These are phyloP conservation scores for Erethizon dorsatum DNA, from an alignment of 2,797 vertebrate genomes.

Conservation along the genomic window DNA sequence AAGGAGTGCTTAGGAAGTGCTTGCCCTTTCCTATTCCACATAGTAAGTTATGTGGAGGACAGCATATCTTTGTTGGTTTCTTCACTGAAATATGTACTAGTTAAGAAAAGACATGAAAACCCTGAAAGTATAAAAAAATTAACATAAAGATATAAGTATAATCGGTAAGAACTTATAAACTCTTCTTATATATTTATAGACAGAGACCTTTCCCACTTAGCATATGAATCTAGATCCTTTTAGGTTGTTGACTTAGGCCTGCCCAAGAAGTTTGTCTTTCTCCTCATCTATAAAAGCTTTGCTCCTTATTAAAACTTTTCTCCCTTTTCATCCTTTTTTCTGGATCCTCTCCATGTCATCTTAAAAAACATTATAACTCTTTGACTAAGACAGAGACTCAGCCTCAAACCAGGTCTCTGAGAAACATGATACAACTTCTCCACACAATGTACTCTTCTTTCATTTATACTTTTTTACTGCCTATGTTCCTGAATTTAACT, in stretches of 20 bases:
- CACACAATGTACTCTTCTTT: background rate
- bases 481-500: constrained; percentile 26
- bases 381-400: constrained; percentile 11
- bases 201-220: background rate
- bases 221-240: constrained; percentile 38
- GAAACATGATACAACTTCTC: constrained; percentile 47
- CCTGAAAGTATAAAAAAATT: background rate
- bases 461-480: constrained; percentile 30
- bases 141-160: background rate
- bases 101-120: constrained; percentile 42
- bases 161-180: constrained; percentile 5
- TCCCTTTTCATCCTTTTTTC: constrained; percentile 22
- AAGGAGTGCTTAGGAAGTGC: background rate
- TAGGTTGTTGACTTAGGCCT: constrained; percentile 22
- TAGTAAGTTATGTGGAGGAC: background rate
- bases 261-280: constrained; percentile 43
- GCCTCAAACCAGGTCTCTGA: background rate
- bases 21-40: background rate
- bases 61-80: background rate
- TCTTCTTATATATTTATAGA: background rate
- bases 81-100: background rate
- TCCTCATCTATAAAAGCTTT: constrained; percentile 45
- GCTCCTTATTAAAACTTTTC: constrained; percentile 34
- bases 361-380: constrained; percentile 12
- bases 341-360: background rate